These are phyloP conservation scores for Trididemnum miniatum DNA, from an alignment of 23 tunicate species.

Conservation along the genomic window DNA sequence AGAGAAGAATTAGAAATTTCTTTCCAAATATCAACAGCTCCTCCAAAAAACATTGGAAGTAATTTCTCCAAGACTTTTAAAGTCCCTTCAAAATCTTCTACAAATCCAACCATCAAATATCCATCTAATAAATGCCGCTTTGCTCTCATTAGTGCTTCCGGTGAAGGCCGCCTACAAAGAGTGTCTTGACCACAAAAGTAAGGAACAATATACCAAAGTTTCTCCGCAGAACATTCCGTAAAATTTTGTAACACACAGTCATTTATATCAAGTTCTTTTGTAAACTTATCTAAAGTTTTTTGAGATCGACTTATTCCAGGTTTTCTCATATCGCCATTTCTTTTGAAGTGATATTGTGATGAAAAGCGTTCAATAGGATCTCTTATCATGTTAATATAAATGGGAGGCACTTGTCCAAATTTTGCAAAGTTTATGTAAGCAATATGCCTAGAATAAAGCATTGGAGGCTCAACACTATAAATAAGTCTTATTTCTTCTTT, in stretches of 20 bases:
- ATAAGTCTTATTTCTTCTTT: constrained; percentile 51
- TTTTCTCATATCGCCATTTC: constrained; percentile 61
- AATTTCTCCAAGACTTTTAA: constrained; percentile 76
- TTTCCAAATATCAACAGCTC: constrained; percentile 54
- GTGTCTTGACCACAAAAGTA: constrained; percentile 92
- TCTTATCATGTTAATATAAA: constrained; percentile 89
- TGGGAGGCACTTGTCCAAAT: constrained; percentile 54
- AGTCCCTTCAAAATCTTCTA: constrained; percentile 89
- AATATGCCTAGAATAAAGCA: constrained; percentile 85
- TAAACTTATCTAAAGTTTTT: constrained; percentile 33
- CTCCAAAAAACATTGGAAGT: constrained; percentile 69
- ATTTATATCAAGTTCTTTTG: constrained; percentile 66
- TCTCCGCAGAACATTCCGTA: constrained; percentile 51
- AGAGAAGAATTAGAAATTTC: constrained; percentile 4
- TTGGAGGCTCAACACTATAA: constrained; percentile 42
- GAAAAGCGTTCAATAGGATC: constrained; percentile 94
- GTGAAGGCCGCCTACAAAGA: constrained; percentile 59
- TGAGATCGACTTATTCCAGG: constrained; percentile 26
- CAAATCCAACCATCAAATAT: constrained; percentile 76
- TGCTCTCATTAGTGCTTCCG: constrained; percentile 68
- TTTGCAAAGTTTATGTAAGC: constrained; percentile 74
- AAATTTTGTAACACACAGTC: constrained; percentile 75
- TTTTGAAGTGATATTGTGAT: constrained; percentile 79
- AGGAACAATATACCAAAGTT: constrained; percentile 87
- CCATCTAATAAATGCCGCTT: constrained; percentile 71